A percentile compares a stretch with the other conserved stretches of the same genome.
phyloP scores from a whole-genome alignment of 2,113 vertebrate species.

The Clupea harengus region DNA sequence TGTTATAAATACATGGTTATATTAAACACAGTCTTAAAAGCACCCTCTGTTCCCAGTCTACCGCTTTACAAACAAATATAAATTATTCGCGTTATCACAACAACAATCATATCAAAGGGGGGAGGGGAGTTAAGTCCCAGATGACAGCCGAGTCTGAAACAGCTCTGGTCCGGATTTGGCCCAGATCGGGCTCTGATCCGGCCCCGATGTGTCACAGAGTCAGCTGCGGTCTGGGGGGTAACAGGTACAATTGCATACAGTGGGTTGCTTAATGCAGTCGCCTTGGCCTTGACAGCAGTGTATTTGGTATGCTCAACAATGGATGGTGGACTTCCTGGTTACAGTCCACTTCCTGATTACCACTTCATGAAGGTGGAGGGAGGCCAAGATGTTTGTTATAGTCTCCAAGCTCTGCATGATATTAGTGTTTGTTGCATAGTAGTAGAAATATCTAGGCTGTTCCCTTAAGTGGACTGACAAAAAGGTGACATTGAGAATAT shows the following conservation, averaged over 20 bases:
- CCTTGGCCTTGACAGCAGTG: constrained; percentile 8
- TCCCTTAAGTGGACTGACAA: neutral
- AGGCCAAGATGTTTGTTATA: neutral
- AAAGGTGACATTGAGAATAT: neutral
- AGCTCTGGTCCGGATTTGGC: neutral
- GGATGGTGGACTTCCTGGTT: neutral
- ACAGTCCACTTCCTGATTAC: neutral
- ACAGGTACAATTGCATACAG: neutral
- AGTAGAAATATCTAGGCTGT: neutral
- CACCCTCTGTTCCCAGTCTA: constrained; percentile 40
- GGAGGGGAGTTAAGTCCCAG: constrained; percentile 6
- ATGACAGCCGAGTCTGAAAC: neutral
- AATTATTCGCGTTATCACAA: constrained; percentile 43
- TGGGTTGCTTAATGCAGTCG: constrained; percentile 3
- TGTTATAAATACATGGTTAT: constrained; percentile 73
- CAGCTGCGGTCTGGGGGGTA: neutral
- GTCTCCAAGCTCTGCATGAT: constrained; percentile 7
- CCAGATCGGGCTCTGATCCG: neutral
- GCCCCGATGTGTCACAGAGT: neutral
- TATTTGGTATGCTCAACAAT: neutral
- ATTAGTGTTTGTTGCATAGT: constrained; percentile 15
- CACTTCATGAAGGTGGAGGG: neutral
- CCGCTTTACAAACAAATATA: constrained; percentile 49
- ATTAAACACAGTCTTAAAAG: constrained; percentile 64
- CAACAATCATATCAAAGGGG: constrained; percentile 38